Percentiles rank a stretch among this genome's conserved stretches.
Conservation (phyloP, 1,140 invertebrate genomes). For the Diuraphis noxia region DNA sequence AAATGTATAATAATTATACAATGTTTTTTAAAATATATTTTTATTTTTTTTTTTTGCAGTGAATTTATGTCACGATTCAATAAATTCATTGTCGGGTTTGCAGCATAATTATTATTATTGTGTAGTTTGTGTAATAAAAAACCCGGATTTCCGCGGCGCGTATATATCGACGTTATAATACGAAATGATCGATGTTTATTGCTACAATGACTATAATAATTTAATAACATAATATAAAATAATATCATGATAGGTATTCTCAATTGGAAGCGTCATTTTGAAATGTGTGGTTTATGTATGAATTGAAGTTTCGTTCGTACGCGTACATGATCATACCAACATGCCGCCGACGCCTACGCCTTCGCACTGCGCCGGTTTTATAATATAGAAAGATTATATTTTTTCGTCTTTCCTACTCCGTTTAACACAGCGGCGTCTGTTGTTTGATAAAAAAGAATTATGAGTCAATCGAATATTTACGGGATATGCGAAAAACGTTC, state of each 20-base stretch:
- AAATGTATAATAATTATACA: background rate
- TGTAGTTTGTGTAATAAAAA: background rate
- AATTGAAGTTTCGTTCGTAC: background rate
- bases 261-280: background rate
- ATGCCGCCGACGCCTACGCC: background rate
- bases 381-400: background rate
- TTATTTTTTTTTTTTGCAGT: background rate
- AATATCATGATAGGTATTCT: too few relatives aligned
- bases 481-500: background rate
- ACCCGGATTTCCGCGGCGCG: background rate
- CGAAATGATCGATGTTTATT: background rate
- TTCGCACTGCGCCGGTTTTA: background rate
- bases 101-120: background rate
- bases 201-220: background rate
- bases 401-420: background rate
- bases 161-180: background rate
- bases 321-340: background rate
- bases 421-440: background rate
- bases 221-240: background rate
- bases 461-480: conserved; percentile 3
- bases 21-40: background rate
- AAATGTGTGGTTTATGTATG: background rate
- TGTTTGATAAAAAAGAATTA: background rate
- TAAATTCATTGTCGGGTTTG: too few relatives aligned
- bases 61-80: background rate